phyloP scores from a whole-genome alignment of 2,113 vertebrate species.

The Orthonyx spaldingii region DNA sequence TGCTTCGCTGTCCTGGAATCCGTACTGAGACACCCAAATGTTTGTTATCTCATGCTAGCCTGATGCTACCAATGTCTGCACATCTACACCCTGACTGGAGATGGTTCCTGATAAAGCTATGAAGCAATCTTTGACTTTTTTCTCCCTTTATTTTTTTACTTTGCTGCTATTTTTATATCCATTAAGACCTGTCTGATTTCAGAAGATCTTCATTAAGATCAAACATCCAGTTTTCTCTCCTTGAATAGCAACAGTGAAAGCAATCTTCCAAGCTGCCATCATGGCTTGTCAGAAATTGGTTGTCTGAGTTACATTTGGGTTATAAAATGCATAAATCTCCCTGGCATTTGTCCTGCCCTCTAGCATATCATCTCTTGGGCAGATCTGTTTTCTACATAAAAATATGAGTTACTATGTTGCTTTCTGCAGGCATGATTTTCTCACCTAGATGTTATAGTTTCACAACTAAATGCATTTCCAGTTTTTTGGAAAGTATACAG shows the following conservation, averaged over 20 bases:
- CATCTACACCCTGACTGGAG: background rate
- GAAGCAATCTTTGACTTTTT: background rate
- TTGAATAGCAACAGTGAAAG: background rate
- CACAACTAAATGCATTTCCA: conserved; percentile 27
- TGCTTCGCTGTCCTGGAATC: background rate
- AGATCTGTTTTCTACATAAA: conserved; percentile 16
- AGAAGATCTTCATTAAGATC: background rate
- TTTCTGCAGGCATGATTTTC: conserved; percentile 22
- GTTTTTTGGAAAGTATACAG: background rate
- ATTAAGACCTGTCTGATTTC: background rate
- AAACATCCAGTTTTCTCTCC: background rate
- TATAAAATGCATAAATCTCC: background rate
- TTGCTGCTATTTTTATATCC: background rate
- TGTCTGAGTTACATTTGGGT: background rate
- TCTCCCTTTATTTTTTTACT: background rate
- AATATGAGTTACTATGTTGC: background rate
- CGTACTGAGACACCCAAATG: background rate
- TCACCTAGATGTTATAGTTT: conserved; percentile 2
- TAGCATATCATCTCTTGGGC: background rate
- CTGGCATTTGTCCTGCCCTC: background rate
- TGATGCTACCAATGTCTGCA: background rate
- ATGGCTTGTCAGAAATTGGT: background rate
- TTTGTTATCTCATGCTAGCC: background rate
- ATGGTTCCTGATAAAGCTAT: background rate
- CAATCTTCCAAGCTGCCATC: background rate